phyloP scores from a whole-genome alignment of 2,888 invertebrate species.

The Ochropleura plecta region DNA sequence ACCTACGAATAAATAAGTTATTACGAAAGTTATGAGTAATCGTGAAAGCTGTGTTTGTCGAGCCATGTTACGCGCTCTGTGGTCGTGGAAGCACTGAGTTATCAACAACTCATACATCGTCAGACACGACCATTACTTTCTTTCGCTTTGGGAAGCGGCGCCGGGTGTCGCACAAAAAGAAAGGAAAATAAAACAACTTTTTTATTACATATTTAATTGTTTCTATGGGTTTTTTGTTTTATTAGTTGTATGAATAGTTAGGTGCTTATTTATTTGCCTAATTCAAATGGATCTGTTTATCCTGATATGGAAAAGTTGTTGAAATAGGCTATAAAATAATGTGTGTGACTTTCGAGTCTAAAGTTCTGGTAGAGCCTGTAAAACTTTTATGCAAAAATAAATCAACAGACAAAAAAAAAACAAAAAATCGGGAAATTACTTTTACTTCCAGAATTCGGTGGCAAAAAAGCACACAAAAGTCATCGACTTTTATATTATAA shows the following conservation, averaged over 20 bases:
- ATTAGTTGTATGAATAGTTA: neutral
- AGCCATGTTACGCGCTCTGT: conserved; percentile 83
- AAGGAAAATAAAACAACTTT: conserved; percentile 65
- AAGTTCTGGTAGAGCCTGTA: neutral
- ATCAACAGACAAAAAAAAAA: too few relatives aligned
- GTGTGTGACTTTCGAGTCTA: conserved; percentile 56
- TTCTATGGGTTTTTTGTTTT: neutral
- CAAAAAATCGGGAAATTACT: too few relatives aligned
- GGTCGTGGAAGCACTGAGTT: conserved; percentile 81
- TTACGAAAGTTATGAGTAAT: conserved; percentile 68
- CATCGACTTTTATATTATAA: too few relatives aligned
- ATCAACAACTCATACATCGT: conserved; percentile 73
- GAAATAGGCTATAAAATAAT: neutral
- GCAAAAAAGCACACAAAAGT: too few relatives aligned
- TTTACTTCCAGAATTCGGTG: too few relatives aligned
- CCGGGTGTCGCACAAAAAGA: conserved; percentile 50
- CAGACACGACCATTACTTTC: conserved; percentile 79
- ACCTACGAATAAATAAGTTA: conserved; percentile 79
- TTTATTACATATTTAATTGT: conserved; percentile 36
- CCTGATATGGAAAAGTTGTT: neutral
- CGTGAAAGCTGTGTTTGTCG: conserved; percentile 72
- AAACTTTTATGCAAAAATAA: too few relatives aligned
- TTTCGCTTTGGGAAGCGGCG: conserved; percentile 68
- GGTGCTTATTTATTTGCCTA: neutral
- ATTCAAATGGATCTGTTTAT: neutral